Evolutionary conservation across 1,140 invertebrate genomes (phyloP).

Genomic region (Chironomus striatipennis): DNA sequence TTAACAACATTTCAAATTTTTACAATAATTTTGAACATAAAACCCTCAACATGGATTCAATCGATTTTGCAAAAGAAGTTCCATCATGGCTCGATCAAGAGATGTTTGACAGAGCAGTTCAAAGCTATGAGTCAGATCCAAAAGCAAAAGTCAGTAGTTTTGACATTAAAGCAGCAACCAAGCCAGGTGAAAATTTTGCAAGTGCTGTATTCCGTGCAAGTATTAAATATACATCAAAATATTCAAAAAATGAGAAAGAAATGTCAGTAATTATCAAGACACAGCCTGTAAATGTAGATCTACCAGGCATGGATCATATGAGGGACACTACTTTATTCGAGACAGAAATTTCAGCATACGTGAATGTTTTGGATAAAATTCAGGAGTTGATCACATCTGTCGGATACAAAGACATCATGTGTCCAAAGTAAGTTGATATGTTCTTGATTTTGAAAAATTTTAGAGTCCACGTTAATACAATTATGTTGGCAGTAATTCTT

Average conservation of each 20-base stretch:
- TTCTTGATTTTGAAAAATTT: too few relatives aligned
- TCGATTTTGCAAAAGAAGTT: not conserved
- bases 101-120: not conserved
- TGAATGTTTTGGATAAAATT: not conserved
- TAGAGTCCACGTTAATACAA: too few relatives aligned
- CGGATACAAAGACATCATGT: not conserved
- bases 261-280: not conserved
- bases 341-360: not conserved
- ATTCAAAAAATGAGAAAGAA: not conserved
- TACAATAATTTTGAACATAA: too few relatives aligned
- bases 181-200: not conserved
- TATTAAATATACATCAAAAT: not conserved
- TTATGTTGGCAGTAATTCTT: too few relatives aligned
- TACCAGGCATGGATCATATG: not conserved
- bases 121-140: not conserved
- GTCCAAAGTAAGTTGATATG: not conserved
- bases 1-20: too few relatives aligned
- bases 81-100: not conserved
- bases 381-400: not conserved
- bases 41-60: too few relatives aligned
- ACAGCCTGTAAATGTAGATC: not conserved
- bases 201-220: not conserved
- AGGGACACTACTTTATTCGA: not conserved
- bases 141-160: not conserved
- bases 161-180: not conserved